phyloP scores from a whole-genome alignment of 1,140 invertebrate genomes.

The Drosophila dunni region DNA sequence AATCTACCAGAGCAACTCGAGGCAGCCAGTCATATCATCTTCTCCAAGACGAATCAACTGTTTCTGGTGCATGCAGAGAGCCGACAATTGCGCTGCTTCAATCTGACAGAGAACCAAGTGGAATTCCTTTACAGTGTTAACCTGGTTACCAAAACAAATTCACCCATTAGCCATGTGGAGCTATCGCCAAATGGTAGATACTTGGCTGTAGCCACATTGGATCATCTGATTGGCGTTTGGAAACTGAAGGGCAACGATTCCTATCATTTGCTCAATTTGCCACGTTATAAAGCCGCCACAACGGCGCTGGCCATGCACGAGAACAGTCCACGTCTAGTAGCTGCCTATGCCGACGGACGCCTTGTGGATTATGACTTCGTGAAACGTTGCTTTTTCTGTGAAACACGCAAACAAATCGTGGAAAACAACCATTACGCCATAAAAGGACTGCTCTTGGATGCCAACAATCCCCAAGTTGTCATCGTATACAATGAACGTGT shows the following conservation, averaged over 20 bases:
- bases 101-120: conserved; percentile 11
- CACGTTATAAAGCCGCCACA: conserved; percentile 87
- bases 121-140: conserved; percentile 32
- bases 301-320: conserved; percentile 89
- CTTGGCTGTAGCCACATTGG: conserved; percentile 87
- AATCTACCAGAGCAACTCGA: conserved; percentile 82
- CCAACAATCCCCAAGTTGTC: conserved; percentile 86
- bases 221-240: conserved; percentile 88
- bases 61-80: conserved; percentile 69
- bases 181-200: conserved; percentile 86
- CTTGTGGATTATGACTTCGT: conserved; percentile 89
- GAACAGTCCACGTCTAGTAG: conserved; percentile 86
- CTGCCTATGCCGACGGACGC: conserved; percentile 90
- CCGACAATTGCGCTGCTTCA: conserved; percentile 63
- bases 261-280: conserved; percentile 86
- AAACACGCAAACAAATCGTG: conserved; percentile 67
- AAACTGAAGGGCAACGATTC: conserved; percentile 83
- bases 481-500: conserved; percentile 87
- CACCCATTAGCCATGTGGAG: conserved; percentile 35
- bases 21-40: conserved; percentile 85
- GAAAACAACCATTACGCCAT: conserved; percentile 80
- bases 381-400: conserved; percentile 86
- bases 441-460: conserved; percentile 87
- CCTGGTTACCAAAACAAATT: conserved; percentile 22
- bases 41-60: conserved; percentile 84